A percentile compares a stretch with the other conserved stretches of the same genome.
These are phyloP conservation scores for Pinctada fucata DNA, from an alignment of 2,888 invertebrate genomes.

Conservation along the genomic window DNA sequence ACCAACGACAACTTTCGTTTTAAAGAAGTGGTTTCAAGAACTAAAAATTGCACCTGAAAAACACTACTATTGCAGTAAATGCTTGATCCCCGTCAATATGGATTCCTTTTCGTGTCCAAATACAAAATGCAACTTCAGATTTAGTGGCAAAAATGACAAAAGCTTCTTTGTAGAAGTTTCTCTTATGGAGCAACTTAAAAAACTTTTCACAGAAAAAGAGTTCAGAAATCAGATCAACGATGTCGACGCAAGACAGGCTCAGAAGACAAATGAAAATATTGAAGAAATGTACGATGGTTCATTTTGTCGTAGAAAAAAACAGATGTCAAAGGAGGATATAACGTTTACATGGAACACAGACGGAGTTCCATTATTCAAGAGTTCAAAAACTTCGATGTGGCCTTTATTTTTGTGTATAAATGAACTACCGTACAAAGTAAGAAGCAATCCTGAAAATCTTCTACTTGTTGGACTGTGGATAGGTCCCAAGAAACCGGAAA, in stretches of 20 bases:
- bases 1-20: conserved; percentile 11
- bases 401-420: conserved; percentile 23
- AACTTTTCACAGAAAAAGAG: conserved; percentile 14
- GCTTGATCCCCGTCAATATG: conserved; percentile 3
- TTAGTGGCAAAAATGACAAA: conserved; percentile 14
- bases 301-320: not conserved
- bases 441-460: conserved; percentile 20
- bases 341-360: conserved; percentile 35
- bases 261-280: not conserved
- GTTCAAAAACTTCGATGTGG: conserved; percentile 34
- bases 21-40: conserved; percentile 29
- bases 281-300: conserved; percentile 26
- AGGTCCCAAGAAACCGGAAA: conserved; percentile 22
- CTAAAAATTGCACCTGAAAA: conserved; percentile 29
- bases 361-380: conserved; percentile 32
- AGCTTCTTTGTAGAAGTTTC: conserved; percentile 30
- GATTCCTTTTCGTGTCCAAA: conserved; percentile 14
- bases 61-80: conserved; percentile 22
- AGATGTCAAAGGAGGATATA: not conserved
- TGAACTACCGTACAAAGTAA: conserved; percentile 25
- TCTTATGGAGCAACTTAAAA: conserved; percentile 22
- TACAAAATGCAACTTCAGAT: conserved; percentile 16
- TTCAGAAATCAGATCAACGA: conserved; percentile 2
- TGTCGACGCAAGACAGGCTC: not conserved
- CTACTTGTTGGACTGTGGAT: conserved; percentile 24